These are phyloP conservation scores for Ceratitis capitata DNA, from an alignment of 1,140 invertebrate species.

Conservation along the genomic window DNA sequence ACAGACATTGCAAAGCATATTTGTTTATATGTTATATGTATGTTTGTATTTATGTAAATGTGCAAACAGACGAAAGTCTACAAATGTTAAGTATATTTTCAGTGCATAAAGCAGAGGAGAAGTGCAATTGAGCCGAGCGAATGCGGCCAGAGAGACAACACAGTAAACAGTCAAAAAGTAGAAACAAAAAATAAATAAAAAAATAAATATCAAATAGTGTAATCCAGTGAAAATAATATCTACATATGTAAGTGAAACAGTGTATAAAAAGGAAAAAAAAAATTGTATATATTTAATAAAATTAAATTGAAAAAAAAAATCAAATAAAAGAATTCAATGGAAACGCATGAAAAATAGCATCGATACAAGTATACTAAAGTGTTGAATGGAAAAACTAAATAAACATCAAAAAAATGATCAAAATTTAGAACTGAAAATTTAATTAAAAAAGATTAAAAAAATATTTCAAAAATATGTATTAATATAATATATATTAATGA, in stretches of 20 bases:
- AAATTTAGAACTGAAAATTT: no score
- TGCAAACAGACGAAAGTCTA: background rate
- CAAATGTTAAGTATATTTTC: background rate
- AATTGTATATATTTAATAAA: background rate
- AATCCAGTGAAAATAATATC: background rate
- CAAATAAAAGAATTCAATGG: no score
- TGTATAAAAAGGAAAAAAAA: background rate
- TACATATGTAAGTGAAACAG: background rate
- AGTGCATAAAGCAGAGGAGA: background rate
- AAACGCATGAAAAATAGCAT: no score
- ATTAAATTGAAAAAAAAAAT: background rate
- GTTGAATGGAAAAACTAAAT: no score
- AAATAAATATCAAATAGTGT: no score
- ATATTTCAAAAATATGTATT: no score
- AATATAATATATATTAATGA: no score
- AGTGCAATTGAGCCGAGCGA: conserved; percentile 2
- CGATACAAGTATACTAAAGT: no score
- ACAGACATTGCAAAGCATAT: no score
- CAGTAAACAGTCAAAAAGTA: background rate
- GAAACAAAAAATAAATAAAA: background rate
- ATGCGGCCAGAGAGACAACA: background rate
- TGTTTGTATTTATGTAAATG: background rate
- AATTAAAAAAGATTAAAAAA: no score
- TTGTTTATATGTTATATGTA: background rate
- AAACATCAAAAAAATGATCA: no score